Evolutionary conservation across 2,888 invertebrate genomes (phyloP).

Genomic region (Geotrupes spiniger): DNA sequence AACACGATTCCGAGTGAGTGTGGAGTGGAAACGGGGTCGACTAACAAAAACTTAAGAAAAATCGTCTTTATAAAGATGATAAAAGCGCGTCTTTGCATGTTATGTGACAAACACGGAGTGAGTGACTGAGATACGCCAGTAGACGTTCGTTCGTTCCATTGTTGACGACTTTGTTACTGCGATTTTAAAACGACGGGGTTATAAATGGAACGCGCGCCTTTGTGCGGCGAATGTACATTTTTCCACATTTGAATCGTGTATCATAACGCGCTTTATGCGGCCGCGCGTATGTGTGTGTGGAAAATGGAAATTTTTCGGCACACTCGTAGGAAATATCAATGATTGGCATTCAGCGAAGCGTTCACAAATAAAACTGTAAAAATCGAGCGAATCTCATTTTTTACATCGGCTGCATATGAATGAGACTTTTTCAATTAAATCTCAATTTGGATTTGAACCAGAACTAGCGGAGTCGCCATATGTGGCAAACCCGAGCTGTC

Average conservation of each 20-base stretch:
- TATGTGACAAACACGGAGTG: conserved; percentile 51
- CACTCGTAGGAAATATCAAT: conserved; percentile 31
- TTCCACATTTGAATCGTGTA: conserved; percentile 48
- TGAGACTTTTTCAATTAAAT: conserved; percentile 54
- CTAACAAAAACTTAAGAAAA: conserved; percentile 50
- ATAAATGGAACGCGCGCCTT: conserved; percentile 49
- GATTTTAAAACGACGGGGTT: conserved; percentile 47
- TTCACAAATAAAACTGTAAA: conserved; percentile 46
- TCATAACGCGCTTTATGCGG: conserved; percentile 42
- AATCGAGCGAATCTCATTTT: conserved; percentile 47
- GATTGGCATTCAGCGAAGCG: conserved; percentile 46
- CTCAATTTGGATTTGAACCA: conserved; percentile 46
- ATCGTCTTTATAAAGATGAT: conserved; percentile 53
- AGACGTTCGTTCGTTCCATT: conserved; percentile 46
- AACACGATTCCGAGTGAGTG: conserved; percentile 39
- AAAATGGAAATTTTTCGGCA: conserved; percentile 34
- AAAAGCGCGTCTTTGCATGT: conserved; percentile 53
- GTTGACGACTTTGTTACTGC: conserved; percentile 50
- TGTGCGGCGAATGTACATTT: conserved; percentile 36
- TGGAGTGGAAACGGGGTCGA: conserved; percentile 47
- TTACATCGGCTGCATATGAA: conserved; percentile 50
- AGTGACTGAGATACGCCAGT: conserved; percentile 51
- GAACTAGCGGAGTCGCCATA: conserved; percentile 40
- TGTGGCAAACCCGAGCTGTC: conserved; percentile 26
- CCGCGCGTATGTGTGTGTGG: conserved; percentile 18